Base-by-base conservation (phyloP, 2,113 vertebrate genomes). In the Catharus fuscescens region DNA sequence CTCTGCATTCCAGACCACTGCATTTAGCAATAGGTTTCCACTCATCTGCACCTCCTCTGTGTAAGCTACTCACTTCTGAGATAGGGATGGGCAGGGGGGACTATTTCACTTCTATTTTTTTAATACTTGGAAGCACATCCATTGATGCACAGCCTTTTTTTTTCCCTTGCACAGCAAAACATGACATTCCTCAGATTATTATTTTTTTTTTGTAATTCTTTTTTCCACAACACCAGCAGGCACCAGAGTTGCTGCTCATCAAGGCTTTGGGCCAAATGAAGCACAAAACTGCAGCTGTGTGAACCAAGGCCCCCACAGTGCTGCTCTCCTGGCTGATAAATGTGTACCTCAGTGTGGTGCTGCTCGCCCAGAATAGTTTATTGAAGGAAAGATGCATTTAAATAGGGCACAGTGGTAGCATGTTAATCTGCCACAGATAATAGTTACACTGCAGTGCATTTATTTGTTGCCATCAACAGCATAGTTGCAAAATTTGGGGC, bases 371-470 rank as follows among this genome's bases (percentile, higher is more conserved):
- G 80, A 94, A 94, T 86, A 87, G 90, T 85, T 94, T 84, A 85
- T 90, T 90, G 91, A 92, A 94, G 93, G 67, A 82, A 90, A 93
- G 92, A 95, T 79, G 72, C 83, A 93, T 91, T 95, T 94, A 94
- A 96, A 94, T 86, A 88, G 96, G 90, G 86, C 94, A 90, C 95
- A 90, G 88, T 86, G 64, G 94, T 94, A 92, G 92, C 90, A 92
- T 89, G 93, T 96, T 94, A 96, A 96, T 96, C 93, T 96, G 95
- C 95, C 91, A 96, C 91, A 89, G 88, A 95, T 96, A 95, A 97
- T 93, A 90, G 95, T 94, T 97, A 95, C 90, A 74, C 96, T 86
- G 93, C 96, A 92, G 95, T 64, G 93, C 77, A 42, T 95, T 97
- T 95, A 97, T 96, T 96, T 95, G 83, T 93, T 87, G 81, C 91